Percentiles rank a stretch among this genome's conserved stretches.
phyloP scores from a whole-genome alignment of 2,888 invertebrate species.

The Nasonovia ribisnigri region DNA sequence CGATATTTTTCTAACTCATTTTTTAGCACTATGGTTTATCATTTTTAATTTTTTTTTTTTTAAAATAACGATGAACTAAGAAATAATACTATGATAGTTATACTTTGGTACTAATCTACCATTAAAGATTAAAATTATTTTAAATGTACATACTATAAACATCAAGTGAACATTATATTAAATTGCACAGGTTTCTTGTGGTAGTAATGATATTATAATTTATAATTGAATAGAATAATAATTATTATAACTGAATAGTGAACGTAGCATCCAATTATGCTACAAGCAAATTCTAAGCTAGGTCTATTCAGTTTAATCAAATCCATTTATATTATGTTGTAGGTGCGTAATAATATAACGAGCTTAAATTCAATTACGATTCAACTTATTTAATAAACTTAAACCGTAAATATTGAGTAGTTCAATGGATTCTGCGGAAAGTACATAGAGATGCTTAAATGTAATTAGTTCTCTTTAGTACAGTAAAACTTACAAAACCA shows the following conservation, averaged over 20 bases:
- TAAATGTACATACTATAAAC: background rate
- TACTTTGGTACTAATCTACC: background rate
- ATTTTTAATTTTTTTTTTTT: too few species aligned
- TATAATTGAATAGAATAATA: background rate
- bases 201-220: background rate
- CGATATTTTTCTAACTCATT: background rate
- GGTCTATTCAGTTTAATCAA: background rate
- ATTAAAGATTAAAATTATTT: background rate
- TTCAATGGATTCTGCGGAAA: background rate
- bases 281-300: background rate
- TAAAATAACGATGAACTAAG: background rate
- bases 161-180: background rate
- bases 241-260: background rate
- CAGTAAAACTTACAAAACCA: background rate
- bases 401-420: background rate
- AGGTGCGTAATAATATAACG: background rate
- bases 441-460: background rate
- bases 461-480: background rate
- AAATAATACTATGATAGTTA: background rate
- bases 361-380: background rate
- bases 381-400: background rate
- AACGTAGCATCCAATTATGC: background rate
- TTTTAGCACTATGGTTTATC: background rate
- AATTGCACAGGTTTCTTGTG: background rate
- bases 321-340: background rate